A percentile compares a stretch with the other conserved stretches of the same genome.
These are phyloP conservation scores for Trachemys scripta DNA, from an alignment of 2,113 vertebrate genomes.

Conservation along the genomic window DNA sequence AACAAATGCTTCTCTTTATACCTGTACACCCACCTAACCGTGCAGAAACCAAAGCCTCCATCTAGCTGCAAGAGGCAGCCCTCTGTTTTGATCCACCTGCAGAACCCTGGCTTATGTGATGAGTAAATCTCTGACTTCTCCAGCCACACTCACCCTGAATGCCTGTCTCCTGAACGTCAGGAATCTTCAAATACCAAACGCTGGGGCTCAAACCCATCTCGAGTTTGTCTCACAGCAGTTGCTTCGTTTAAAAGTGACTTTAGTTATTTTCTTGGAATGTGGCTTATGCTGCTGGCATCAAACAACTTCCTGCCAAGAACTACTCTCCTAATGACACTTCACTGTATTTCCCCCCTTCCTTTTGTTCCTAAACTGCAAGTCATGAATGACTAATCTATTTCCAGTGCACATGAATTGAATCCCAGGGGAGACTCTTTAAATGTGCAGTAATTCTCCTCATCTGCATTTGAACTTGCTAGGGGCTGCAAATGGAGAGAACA, in stretches of 20 bases:
- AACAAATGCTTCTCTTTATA: background rate
- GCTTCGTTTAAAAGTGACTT: background rate
- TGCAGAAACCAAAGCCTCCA: background rate
- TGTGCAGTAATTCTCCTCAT: background rate
- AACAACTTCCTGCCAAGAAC: background rate
- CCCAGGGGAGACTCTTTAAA: background rate
- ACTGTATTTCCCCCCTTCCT: background rate
- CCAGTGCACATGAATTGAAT: background rate
- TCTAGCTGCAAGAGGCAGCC: background rate
- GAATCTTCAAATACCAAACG: background rate
- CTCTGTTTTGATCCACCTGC: background rate
- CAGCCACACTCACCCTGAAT: background rate
- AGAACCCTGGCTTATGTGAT: background rate
- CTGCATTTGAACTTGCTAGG: background rate
- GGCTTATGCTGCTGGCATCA: background rate
- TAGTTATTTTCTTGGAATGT: background rate
- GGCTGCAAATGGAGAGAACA: background rate
- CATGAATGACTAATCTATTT: background rate
- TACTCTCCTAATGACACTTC: background rate
- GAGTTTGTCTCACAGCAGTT: background rate
- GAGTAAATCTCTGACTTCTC: background rate
- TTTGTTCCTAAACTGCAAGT: conserved; percentile 6
- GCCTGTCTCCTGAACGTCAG: background rate
- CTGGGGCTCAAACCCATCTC: background rate
- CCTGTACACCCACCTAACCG: background rate